phyloP scores from a whole-genome alignment of 2,113 vertebrate species.

The Athene cunicularia region DNA sequence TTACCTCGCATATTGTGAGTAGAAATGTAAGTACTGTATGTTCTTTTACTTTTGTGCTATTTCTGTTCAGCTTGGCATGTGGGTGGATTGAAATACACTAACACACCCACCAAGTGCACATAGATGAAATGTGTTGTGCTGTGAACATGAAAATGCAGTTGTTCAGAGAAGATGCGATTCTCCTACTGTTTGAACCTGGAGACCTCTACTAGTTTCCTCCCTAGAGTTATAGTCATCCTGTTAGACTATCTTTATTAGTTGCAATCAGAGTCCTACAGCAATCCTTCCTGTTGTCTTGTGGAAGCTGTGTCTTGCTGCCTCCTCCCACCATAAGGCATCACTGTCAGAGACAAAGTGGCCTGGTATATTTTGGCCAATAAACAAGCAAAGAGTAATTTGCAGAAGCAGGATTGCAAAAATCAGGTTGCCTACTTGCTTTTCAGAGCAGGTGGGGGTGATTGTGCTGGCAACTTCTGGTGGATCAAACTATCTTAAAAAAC shows the following conservation, averaged over 20 bases:
- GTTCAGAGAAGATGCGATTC: constrained; percentile 46
- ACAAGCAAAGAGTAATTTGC: neutral
- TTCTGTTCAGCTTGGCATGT: constrained; percentile 64
- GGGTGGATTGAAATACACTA: constrained; percentile 65
- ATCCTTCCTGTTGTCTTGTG: neutral
- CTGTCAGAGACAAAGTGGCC: neutral
- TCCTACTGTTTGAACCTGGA: constrained; percentile 17
- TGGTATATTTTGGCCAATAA: neutral
- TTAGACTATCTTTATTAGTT: neutral
- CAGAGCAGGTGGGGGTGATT: neutral
- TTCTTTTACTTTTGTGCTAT: constrained; percentile 67
- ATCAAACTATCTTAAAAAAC: neutral
- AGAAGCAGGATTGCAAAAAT: neutral
- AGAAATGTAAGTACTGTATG: constrained; percentile 63
- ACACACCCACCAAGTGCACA: constrained; percentile 59
- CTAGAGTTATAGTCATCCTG: neutral
- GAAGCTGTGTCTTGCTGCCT: neutral
- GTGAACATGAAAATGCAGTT: constrained; percentile 53
- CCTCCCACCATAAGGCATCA: neutral
- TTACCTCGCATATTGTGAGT: constrained; percentile 48
- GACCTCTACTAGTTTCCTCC: neutral
- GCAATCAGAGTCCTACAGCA: neutral
- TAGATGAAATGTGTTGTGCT: constrained; percentile 63
- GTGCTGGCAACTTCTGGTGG: neutral
- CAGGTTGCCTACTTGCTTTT: constrained; percentile 6